phyloP scores from a whole-genome alignment of 2,888 invertebrate genomes.

The Eulithis testata region DNA sequence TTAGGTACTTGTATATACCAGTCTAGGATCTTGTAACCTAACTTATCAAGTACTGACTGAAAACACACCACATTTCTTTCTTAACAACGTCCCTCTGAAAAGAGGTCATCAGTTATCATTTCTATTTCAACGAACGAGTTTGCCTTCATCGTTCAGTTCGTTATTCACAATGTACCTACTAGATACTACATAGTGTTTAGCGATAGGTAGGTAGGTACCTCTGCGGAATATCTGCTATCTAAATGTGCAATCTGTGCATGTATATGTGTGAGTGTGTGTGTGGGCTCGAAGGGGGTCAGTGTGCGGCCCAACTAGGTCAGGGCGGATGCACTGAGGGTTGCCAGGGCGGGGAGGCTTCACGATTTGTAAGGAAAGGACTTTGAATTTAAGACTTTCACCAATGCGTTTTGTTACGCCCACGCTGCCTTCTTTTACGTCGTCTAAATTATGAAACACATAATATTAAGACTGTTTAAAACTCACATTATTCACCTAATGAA shows the following conservation, averaged over 20 bases:
- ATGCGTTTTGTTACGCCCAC: too few species aligned
- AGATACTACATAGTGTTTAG: slow-evolving; percentile 33
- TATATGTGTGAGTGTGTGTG: slow-evolving; percentile 41
- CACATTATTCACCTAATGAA: too few species aligned
- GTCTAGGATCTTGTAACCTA: too few species aligned
- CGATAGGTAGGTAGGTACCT: slow-evolving; percentile 36
- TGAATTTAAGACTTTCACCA: too few species aligned
- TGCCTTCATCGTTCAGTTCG: slow-evolving; percentile 62
- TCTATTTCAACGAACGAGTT: slow-evolving; percentile 43
- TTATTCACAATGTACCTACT: slow-evolving; percentile 51
- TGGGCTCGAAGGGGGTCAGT: slow-evolving; percentile 63
- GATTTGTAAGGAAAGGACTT: background rate
- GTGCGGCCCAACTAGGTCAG: slow-evolving; percentile 79
- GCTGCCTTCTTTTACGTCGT: too few species aligned
- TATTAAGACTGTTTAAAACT: too few species aligned
- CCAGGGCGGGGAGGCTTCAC: slow-evolving; percentile 12
- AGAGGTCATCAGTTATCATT: slow-evolving; percentile 21
- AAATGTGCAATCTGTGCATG: slow-evolving; percentile 44
- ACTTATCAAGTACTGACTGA: background rate
- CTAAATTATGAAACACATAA: too few species aligned
- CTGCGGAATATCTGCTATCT: slow-evolving; percentile 42
- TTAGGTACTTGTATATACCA: too few species aligned
- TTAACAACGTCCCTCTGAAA: slow-evolving; percentile 21
- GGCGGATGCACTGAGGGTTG: slow-evolving; percentile 63
- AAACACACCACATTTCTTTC: slow-evolving; percentile 2